phyloP scores from a whole-genome alignment of 2,888 invertebrate genomes.

The Zootermopsis nevadensis region DNA sequence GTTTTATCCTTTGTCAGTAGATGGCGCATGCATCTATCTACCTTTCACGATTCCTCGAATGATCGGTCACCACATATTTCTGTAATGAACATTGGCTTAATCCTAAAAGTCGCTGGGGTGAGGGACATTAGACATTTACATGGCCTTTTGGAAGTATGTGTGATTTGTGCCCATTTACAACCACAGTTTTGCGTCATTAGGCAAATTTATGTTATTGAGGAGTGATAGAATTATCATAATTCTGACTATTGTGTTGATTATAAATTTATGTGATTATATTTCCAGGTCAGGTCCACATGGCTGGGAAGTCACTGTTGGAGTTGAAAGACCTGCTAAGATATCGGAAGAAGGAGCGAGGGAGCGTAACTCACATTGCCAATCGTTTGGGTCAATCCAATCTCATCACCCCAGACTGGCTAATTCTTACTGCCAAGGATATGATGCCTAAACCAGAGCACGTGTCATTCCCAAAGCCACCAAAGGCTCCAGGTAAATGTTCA shows the following conservation, averaged over 20 bases:
- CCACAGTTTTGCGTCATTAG: too few relatives aligned
- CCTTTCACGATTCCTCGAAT: too few relatives aligned
- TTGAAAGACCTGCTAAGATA: slow-evolving; percentile 69
- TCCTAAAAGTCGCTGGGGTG: too few relatives aligned
- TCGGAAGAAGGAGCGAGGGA: slow-evolving; percentile 71
- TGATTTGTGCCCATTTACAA: too few relatives aligned
- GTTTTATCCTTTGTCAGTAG: too few relatives aligned
- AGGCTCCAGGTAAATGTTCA: slow-evolving; percentile 75
- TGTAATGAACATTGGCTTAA: too few relatives aligned
- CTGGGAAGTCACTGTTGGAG: slow-evolving; percentile 68
- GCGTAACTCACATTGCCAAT: slow-evolving; percentile 78
- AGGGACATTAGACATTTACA: too few relatives aligned
- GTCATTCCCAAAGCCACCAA: slow-evolving; percentile 91
- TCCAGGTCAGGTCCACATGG: slow-evolving; percentile 66
- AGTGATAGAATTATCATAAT: background rate
- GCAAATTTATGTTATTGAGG: background rate
- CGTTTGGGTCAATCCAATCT: slow-evolving; percentile 73
- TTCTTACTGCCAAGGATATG: slow-evolving; percentile 78
- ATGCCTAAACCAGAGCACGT: slow-evolving; percentile 84
- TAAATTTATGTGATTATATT: background rate
- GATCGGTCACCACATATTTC: too few relatives aligned
- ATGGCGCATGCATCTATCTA: too few relatives aligned
- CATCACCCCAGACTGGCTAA: slow-evolving; percentile 76
- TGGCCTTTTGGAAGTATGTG: too few relatives aligned
- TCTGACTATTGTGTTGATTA: slow-evolving; percentile 6